Percentiles rank a stretch among this genome's conserved stretches.
These are phyloP conservation scores for Erebia aethiops DNA, from an alignment of 2,888 invertebrate species.

Conservation along the genomic window DNA sequence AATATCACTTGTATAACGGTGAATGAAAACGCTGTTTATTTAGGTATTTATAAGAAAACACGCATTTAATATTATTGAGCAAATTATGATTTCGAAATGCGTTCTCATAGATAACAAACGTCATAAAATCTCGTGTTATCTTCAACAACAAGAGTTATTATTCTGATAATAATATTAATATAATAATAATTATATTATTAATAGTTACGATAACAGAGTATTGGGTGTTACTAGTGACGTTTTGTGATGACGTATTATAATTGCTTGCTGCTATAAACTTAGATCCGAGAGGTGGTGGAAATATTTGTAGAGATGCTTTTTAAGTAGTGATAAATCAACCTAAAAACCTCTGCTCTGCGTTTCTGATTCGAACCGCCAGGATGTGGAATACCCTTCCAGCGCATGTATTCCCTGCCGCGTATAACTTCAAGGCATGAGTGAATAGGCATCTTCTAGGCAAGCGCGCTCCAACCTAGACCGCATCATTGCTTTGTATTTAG, in stretches of 20 bases:
- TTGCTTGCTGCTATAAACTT: neutral
- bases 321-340: no score
- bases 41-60: no score
- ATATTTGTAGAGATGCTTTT: neutral
- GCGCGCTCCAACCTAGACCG: no score
- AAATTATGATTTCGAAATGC: neutral
- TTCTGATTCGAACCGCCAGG: no score
- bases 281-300: neutral
- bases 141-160: neutral
- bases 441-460: no score
- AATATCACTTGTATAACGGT: no score
- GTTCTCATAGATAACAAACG: neutral
- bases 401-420: no score
- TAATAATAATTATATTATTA: neutral
- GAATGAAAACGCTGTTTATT: neutral
- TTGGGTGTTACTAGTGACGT: constrained; percentile 6
- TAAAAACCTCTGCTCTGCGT: no score
- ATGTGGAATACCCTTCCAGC: no score
- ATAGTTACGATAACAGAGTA: neutral
- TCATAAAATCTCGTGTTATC: constrained; percentile 2
- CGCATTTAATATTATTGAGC: neutral
- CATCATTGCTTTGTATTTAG: no score
- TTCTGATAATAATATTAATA: neutral
- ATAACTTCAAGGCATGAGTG: no score
- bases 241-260: neutral